Evolutionary conservation across 2,888 invertebrate species (phyloP).

Genomic region (Sinhomidia bicolor): DNA sequence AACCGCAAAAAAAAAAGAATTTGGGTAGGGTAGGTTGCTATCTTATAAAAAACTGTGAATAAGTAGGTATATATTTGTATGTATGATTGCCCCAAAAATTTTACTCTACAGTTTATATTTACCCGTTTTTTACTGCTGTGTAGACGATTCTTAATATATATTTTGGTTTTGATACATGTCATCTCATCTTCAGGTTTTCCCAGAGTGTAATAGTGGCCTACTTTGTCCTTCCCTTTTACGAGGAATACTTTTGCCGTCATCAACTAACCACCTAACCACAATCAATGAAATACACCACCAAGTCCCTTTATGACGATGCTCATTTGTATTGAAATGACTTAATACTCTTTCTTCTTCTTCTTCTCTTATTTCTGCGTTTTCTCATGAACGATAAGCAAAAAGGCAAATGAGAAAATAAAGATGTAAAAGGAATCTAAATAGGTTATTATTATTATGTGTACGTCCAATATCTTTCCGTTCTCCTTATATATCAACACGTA

Average conservation of each 20-base stretch:
- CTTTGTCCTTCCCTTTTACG: conserved; percentile 1
- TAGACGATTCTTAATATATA: too few relatives aligned
- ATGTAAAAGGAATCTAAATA: not conserved
- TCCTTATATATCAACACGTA: not conserved
- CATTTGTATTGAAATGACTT: conserved; percentile 69
- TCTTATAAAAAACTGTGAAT: too few relatives aligned
- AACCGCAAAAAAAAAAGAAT: not conserved
- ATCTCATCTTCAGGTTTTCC: not conserved
- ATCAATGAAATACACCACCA: conserved; percentile 38
- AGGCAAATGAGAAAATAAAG: not conserved
- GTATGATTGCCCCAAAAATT: not conserved
- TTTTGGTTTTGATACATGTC: not conserved
- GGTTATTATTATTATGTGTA: too few relatives aligned
- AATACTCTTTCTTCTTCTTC: conserved; percentile 21
- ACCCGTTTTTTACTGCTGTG: not conserved
- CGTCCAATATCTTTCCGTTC: not conserved
- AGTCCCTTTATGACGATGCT: conserved; percentile 43
- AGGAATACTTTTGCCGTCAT: conserved; percentile 2
- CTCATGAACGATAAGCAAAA: conserved; percentile 2
- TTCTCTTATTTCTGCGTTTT: not conserved
- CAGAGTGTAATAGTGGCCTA: conserved; percentile 52
- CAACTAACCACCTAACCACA: not conserved
- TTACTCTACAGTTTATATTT: too few relatives aligned
- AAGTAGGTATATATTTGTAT: too few relatives aligned
- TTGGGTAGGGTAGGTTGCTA: too few relatives aligned